Conservation (phyloP, 2,113 vertebrate genomes). For the Danionella cerebrum region DNA sequence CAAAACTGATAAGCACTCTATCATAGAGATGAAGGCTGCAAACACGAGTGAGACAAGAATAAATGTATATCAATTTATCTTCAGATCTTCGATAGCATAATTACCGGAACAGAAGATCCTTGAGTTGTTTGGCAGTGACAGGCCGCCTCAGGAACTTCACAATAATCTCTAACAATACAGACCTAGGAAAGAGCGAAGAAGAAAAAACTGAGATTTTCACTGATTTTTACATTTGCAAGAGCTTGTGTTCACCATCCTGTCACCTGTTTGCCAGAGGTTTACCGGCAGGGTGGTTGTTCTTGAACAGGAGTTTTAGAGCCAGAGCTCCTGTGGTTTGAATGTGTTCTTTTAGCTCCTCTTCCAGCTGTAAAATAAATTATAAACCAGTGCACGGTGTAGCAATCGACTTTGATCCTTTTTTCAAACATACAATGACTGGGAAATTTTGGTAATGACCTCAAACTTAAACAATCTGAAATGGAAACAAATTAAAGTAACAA, state of each 20-base stretch:
- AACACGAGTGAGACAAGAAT: neutral
- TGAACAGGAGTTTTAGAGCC: slow-evolving; percentile 38
- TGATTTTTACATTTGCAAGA: neutral
- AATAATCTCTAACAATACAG: slow-evolving; percentile 38
- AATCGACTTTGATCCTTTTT: no score
- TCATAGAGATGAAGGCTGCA: slow-evolving; percentile 43
- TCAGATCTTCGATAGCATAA: neutral
- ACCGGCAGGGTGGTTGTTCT: slow-evolving; percentile 38
- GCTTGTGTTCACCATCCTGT: neutral
- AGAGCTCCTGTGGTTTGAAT: slow-evolving; percentile 33
- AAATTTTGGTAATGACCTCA: neutral
- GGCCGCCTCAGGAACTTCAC: slow-evolving; percentile 42
- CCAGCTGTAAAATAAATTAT: slow-evolving; percentile 22
- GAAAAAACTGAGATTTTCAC: neutral
- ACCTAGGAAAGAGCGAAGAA: slow-evolving; percentile 19
- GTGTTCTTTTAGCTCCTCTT: slow-evolving; percentile 37
- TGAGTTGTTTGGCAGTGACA: slow-evolving; percentile 32
- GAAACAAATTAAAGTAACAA: no score
- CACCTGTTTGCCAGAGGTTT: slow-evolving; percentile 42
- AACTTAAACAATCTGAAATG: neutral
- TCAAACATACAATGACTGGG: no score
- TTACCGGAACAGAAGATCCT: slow-evolving; percentile 39
- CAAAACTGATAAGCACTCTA: slow-evolving; percentile 34
- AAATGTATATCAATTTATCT: neutral
- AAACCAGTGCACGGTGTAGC: neutral